Percentiles rank a stretch among this genome's conserved stretches.
Conservation (phyloP, 2,113 vertebrate species). For the Malurus melanocephalus region DNA sequence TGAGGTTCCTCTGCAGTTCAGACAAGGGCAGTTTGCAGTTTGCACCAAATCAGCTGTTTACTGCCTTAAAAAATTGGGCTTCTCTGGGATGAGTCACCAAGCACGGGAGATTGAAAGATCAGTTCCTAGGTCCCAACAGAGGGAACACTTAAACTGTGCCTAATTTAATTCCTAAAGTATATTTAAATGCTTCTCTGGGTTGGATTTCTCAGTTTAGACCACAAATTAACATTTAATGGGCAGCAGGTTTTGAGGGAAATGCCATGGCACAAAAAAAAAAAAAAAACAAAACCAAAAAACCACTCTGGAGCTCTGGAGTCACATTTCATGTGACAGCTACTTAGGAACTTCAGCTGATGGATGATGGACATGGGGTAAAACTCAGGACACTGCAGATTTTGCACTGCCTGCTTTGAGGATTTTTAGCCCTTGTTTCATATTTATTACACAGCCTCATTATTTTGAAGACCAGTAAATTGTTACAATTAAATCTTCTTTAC, state of each 20-base stretch:
- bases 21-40: background rate
- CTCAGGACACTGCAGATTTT: background rate
- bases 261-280: background rate
- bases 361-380: background rate
- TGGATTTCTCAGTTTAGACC: background rate
- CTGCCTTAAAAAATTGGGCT: background rate
- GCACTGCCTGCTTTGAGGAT: background rate
- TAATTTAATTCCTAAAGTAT: background rate
- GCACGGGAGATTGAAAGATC: background rate
- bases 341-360: background rate
- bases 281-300: too few species aligned
- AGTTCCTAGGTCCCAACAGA: background rate
- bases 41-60: background rate
- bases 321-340: background rate
- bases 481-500: constrained; percentile 4
- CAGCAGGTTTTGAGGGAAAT: background rate
- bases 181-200: background rate
- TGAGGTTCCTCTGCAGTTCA: background rate
- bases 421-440: background rate
- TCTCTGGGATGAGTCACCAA: background rate
- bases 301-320: background rate
- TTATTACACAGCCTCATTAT: background rate
- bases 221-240: background rate
- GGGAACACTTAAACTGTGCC: background rate
- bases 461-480: background rate